Conservation (phyloP, 2,888 invertebrate species). For the Lithophane leautieri region DNA sequence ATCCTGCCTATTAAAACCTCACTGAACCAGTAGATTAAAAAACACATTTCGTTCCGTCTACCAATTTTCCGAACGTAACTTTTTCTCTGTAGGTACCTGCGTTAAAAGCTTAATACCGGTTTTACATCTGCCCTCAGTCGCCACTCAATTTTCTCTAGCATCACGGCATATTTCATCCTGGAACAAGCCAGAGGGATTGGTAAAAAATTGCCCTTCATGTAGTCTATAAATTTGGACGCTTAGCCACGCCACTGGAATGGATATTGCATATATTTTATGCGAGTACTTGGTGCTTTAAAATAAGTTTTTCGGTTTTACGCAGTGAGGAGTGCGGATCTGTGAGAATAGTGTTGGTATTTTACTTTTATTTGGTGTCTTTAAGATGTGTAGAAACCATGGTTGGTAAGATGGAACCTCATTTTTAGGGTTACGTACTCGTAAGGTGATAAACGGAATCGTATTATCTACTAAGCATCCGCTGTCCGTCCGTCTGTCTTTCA, state of each 20-base stretch:
- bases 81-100: conserved; percentile 44
- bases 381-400: too few relatives aligned
- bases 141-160: conserved; percentile 67
- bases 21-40: conserved; percentile 49
- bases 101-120: conserved; percentile 61
- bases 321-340: conserved; percentile 13
- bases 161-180: conserved; percentile 67
- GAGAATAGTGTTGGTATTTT: conserved; percentile 11
- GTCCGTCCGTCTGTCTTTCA: too few relatives aligned
- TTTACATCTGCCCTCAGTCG: conserved; percentile 58
- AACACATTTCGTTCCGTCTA: conserved; percentile 42
- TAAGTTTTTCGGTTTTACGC: conserved; percentile 54
- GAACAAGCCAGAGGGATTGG: conserved; percentile 81
- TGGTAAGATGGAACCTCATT: too few relatives aligned
- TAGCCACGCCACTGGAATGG: conserved; percentile 65
- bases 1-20: conserved; percentile 33
- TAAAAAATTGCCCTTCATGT: conserved; percentile 84
- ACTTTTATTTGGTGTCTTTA: background rate
- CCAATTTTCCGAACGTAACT: conserved; percentile 52
- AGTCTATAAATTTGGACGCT: conserved; percentile 79
- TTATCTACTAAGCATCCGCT: too few relatives aligned
- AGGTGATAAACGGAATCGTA: too few relatives aligned
- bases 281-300: conserved; percentile 44
- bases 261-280: conserved; percentile 68
- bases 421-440: too few relatives aligned